phyloP scores from a whole-genome alignment of 2,797 vertebrate species.

The Anabacerthia variegaticeps region DNA sequence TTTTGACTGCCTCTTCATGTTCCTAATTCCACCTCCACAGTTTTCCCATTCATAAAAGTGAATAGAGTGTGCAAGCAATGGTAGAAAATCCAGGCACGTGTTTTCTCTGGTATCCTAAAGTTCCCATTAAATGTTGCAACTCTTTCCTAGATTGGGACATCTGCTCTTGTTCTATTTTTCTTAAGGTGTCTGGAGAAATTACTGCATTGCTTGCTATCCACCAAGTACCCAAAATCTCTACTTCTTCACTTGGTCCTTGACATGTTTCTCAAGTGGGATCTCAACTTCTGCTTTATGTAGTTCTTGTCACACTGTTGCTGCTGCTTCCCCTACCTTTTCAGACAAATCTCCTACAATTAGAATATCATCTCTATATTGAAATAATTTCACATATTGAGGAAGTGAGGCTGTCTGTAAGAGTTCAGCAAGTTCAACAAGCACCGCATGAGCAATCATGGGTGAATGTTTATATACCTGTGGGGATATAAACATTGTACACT shows the following conservation, averaged over 20 bases:
- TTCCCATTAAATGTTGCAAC: neutral
- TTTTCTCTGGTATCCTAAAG: neutral
- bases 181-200: neutral
- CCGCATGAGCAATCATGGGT: neutral
- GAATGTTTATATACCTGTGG: neutral
- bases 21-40: accelerated
- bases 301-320: neutral
- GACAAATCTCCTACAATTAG: neutral
- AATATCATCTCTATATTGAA: neutral
- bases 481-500: neutral
- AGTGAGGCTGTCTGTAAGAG: neutral
- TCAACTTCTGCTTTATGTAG: neutral
- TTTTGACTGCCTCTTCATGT: neutral
- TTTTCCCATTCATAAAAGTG: neutral
- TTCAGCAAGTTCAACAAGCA: neutral
- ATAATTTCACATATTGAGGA: neutral
- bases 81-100: neutral
- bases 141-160: neutral
- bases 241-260: neutral
- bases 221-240: neutral
- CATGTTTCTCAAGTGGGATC: neutral
- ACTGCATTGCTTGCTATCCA: neutral
- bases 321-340: neutral
- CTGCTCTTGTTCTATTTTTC: neutral
- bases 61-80: neutral